Percentiles rank a stretch among this genome's conserved stretches.
These are phyloP conservation scores for Dryobota labecula DNA, from an alignment of 2,888 invertebrate genomes.

Conservation along the genomic window DNA sequence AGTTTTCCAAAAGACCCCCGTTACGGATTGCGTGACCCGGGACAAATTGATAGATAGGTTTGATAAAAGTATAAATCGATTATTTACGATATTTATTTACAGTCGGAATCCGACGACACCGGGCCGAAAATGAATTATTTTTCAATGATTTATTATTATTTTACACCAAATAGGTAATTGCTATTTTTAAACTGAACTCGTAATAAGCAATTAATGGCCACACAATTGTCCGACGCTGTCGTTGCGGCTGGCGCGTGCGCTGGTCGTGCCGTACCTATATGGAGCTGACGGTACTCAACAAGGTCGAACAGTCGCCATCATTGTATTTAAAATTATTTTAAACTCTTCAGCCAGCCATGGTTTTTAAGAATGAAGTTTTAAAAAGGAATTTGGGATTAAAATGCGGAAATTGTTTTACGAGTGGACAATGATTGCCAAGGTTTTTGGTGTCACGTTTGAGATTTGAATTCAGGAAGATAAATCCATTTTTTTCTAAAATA, in stretches of 20 bases:
- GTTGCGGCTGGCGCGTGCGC: conserved; percentile 64
- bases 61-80: conserved; percentile 14
- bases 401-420: conserved; percentile 24
- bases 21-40: conserved; percentile 7
- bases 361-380: conserved; percentile 16
- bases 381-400: conserved; percentile 10
- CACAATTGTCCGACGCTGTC: conserved; percentile 46
- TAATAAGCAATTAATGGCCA: conserved; percentile 46
- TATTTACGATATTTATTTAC: conserved; percentile 1
- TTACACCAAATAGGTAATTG: neutral
- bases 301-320: conserved; percentile 78
- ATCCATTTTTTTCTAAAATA: too few relatives aligned
- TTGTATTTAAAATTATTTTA: conserved; percentile 64
- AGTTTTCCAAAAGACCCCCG: conserved; percentile 13
- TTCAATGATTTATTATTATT: conserved; percentile 2
- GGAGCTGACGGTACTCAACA: conserved; percentile 74
- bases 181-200: conserved; percentile 29
- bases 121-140: neutral
- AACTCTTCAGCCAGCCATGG: conserved; percentile 15
- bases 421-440: conserved; percentile 4
- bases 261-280: conserved; percentile 77
- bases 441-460: neutral
- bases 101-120: neutral
- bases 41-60: conserved; percentile 2
- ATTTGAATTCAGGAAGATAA: conserved; percentile 1